Evolutionary conservation across 2,888 invertebrate genomes (phyloP).

Genomic region (Drosophila aldrichi): DNA sequence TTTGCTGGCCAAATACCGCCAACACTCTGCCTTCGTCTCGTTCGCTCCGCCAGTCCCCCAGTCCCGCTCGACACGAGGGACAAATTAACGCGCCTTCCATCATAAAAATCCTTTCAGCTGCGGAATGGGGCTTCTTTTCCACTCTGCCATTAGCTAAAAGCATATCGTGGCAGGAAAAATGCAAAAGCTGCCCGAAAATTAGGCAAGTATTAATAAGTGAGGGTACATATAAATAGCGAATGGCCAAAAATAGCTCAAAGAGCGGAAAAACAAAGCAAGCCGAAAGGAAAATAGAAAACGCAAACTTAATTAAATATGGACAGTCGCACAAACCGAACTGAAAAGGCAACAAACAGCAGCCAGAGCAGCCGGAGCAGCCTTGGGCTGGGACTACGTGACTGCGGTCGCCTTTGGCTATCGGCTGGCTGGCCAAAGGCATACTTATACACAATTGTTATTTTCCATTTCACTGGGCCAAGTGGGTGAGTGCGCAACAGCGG

Average conservation of each 20-base stretch:
- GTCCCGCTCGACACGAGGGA: constrained; percentile 51
- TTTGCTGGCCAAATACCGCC: constrained; percentile 13
- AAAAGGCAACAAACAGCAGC: constrained; percentile 25
- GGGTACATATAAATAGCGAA: constrained; percentile 30
- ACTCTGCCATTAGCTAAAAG: constrained; percentile 16
- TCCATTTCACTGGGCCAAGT: constrained; percentile 43
- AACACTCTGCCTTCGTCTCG: background rate
- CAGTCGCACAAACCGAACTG: constrained; percentile 27
- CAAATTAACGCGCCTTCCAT: constrained; percentile 54
- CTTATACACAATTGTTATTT: constrained; percentile 46
- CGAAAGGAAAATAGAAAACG: background rate
- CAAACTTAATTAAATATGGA: constrained; percentile 55
- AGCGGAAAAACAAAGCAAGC: background rate
- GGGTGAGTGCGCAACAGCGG: constrained; percentile 59
- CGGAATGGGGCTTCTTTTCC: background rate
- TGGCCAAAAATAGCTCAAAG: constrained; percentile 40
- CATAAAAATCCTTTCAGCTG: constrained; percentile 30
- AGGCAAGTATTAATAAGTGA: constrained; percentile 40
- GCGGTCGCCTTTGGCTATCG: background rate
- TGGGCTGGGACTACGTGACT: constrained; percentile 1
- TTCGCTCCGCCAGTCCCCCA: no score
- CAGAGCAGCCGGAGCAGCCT: background rate
- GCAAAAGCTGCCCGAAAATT: constrained; percentile 20
- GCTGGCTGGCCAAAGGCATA: background rate
- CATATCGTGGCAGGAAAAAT: constrained; percentile 17